Conservation (phyloP, 2,888 invertebrate species). For the Acronicta psi region DNA sequence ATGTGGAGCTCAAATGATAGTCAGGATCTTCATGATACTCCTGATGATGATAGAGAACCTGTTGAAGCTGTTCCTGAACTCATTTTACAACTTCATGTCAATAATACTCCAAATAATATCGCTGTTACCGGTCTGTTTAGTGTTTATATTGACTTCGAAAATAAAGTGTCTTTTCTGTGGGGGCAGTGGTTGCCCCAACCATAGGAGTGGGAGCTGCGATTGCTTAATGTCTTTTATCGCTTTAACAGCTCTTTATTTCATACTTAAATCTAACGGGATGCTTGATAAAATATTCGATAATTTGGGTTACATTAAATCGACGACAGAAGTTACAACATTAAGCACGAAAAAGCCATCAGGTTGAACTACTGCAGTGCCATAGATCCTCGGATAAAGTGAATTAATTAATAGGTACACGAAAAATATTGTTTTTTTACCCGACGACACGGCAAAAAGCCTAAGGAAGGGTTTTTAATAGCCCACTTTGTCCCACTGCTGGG, state of each 20-base stretch:
- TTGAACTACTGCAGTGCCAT: too few relatives aligned
- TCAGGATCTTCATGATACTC: constrained; percentile 75
- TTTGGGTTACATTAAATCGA: constrained; percentile 9
- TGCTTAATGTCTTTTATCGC: constrained; percentile 71
- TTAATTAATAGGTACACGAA: too few relatives aligned
- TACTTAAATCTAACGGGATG: constrained; percentile 71
- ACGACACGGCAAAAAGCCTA: too few relatives aligned
- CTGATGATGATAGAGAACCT: constrained; percentile 80
- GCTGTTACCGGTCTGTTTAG: constrained; percentile 76
- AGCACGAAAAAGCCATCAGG: not conserved
- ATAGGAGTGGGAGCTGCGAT: constrained; percentile 70
- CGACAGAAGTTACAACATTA: not conserved
- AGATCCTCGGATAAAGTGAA: too few relatives aligned
- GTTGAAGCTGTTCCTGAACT: constrained; percentile 73
- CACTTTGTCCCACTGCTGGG: too few relatives aligned
- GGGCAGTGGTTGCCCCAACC: constrained; percentile 66
- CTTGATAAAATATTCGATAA: constrained; percentile 60
- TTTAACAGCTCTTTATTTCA: constrained; percentile 68
- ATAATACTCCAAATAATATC: constrained; percentile 77
- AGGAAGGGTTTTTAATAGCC: too few relatives aligned
- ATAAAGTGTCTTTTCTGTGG: constrained; percentile 78
- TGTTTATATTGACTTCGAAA: constrained; percentile 74
- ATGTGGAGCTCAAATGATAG: constrained; percentile 78
- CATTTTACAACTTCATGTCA: constrained; percentile 78
- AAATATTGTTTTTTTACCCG: too few relatives aligned